Percentiles rank a stretch among this genome's conserved stretches.
These are phyloP conservation scores for Uloborus plumipes DNA, from an alignment of 2,888 invertebrate genomes.

Conservation along the genomic window DNA sequence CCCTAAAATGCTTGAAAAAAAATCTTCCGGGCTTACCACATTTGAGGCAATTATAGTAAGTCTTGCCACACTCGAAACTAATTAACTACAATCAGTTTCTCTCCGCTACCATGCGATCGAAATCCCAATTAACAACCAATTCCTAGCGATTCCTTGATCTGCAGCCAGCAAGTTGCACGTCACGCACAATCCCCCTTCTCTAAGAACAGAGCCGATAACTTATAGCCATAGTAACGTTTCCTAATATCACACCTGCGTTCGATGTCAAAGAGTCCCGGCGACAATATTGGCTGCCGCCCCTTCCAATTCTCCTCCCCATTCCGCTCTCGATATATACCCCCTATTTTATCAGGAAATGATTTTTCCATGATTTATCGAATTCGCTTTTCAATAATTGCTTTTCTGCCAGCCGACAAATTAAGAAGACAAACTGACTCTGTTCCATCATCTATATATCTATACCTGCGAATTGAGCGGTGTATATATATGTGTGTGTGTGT, in stretches of 20 bases:
- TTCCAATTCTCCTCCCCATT: not conserved
- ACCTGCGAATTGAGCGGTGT: not conserved
- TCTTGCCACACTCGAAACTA: no score
- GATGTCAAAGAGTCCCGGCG: slow-evolving; percentile 52
- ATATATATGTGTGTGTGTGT: slow-evolving; percentile 14
- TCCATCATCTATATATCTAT: slow-evolving; percentile 30
- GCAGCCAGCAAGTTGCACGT: slow-evolving; percentile 1
- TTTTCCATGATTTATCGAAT: slow-evolving; percentile 59
- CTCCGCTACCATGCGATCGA: no score
- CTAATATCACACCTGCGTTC: slow-evolving; percentile 62
- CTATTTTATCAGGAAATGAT: slow-evolving; percentile 60
- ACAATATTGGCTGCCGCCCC: slow-evolving; percentile 36
- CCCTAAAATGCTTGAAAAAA: no score
- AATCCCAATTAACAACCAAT: no score
- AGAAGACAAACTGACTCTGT: slow-evolving; percentile 54
- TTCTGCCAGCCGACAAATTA: slow-evolving; percentile 59
- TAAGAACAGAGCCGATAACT: slow-evolving; percentile 26
- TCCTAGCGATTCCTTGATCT: not conserved
- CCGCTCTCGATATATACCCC: slow-evolving; percentile 5
- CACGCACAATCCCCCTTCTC: slow-evolving; percentile 37
- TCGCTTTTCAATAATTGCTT: slow-evolving; percentile 59
- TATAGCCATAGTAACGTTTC: slow-evolving; percentile 55
- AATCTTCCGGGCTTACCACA: no score
- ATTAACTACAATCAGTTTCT: no score
- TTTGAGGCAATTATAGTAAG: no score